phyloP scores from a whole-genome alignment of 2,113 vertebrate species.

The Pogonocichla stellata region DNA sequence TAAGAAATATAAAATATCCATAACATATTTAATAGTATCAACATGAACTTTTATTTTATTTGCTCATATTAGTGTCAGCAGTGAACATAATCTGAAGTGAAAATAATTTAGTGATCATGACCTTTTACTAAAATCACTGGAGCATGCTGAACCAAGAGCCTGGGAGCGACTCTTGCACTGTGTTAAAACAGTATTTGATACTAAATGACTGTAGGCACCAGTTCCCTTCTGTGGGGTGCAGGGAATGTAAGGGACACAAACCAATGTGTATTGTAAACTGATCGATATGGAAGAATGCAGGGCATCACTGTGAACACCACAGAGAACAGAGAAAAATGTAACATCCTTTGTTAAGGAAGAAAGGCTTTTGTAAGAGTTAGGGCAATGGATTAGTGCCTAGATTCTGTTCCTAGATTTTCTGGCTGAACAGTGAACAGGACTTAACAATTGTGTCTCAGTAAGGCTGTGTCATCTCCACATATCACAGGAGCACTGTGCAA shows the following conservation, averaged over 20 bases:
- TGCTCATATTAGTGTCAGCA: not conserved
- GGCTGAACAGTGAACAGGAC: not conserved
- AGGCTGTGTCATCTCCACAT: not conserved
- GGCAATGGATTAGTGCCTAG: not conserved
- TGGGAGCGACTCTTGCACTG: not conserved
- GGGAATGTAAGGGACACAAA: not conserved
- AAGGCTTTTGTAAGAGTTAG: not conserved
- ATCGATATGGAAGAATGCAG: rapidly evolving
- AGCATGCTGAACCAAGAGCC: not conserved
- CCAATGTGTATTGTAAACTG: not conserved
- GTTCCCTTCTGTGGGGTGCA: not conserved
- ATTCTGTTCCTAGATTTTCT: not conserved
- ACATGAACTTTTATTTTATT: not conserved
- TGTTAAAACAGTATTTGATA: not conserved
- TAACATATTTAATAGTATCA: conserved; percentile 5
- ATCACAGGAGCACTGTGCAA: not conserved
- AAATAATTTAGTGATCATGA: not conserved
- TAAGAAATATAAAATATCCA: conserved; percentile 63
- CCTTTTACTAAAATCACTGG: not conserved
- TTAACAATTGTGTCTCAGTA: not conserved
- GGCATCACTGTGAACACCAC: not conserved
- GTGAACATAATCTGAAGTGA: not conserved
- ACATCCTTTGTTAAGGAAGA: not conserved
- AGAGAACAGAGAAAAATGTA: not conserved
- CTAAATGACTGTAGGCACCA: not conserved